Evolutionary conservation across 2,888 invertebrate species (phyloP).

Genomic region (Agonum fuliginosum): DNA sequence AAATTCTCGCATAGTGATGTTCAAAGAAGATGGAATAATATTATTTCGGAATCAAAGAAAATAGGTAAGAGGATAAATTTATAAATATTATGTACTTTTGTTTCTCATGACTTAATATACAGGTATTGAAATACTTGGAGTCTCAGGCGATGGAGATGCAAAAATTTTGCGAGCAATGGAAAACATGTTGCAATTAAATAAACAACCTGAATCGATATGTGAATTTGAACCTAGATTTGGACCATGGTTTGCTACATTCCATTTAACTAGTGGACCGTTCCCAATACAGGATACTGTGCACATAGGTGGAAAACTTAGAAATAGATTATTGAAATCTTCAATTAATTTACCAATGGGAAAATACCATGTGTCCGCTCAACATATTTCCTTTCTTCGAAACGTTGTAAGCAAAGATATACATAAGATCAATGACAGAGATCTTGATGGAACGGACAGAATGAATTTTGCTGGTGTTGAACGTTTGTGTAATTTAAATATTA

Average conservation of each 20-base stretch:
- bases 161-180: too few species aligned
- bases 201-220: too few species aligned
- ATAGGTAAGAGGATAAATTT: too few species aligned
- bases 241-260: neutral
- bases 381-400: slow-evolving; percentile 15
- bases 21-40: too few species aligned
- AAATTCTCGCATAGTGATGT: too few species aligned
- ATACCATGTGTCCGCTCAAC: neutral
- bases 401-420: slow-evolving; percentile 42
- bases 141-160: too few species aligned
- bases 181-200: neutral
- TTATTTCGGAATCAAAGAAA: too few species aligned
- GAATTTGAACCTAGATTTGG: neutral
- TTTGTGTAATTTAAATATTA: slow-evolving; percentile 8
- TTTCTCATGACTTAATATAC: too few species aligned
- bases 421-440: neutral
- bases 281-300: slow-evolving; percentile 45
- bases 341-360: slow-evolving; percentile 11
- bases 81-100: too few species aligned
- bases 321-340: slow-evolving; percentile 18
- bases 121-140: too few species aligned
- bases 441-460: slow-evolving; percentile 43
- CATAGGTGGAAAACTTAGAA: slow-evolving; percentile 39
- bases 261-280: neutral
- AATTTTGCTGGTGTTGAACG: slow-evolving; percentile 46